Percentiles rank a stretch among this genome's conserved stretches.
phyloP scores from a whole-genome alignment of 2,888 invertebrate species.

The Alentia gelatinosa region DNA sequence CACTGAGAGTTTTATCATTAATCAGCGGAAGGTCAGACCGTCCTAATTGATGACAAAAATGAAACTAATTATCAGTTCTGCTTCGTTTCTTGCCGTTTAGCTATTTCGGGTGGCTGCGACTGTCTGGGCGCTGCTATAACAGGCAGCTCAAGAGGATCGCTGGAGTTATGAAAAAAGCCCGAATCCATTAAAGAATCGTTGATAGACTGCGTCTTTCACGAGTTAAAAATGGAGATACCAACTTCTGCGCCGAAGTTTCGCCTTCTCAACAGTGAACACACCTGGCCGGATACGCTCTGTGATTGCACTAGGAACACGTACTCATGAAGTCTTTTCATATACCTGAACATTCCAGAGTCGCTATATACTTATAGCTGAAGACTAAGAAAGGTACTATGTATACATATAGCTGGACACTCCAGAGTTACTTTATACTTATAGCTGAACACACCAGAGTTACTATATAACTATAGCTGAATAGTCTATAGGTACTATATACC shows the following conservation, averaged over 20 bases:
- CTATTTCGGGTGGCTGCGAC: not conserved
- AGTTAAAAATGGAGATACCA: not conserved
- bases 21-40: constrained; percentile 5
- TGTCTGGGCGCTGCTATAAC: not conserved
- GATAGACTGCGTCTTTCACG: not conserved
- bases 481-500: no score
- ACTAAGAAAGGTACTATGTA: no score
- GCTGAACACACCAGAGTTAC: no score
- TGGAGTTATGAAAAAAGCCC: not conserved
- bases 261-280: no score
- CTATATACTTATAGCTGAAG: no score
- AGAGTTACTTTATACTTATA: no score
- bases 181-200: not conserved
- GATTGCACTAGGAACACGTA: no score
- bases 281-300: no score
- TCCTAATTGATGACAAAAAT: not conserved
- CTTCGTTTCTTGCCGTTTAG: not conserved
- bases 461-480: no score
- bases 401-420: no score
- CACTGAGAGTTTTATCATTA: not conserved
- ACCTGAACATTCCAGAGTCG: no score
- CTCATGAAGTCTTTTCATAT: no score
- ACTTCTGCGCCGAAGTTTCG: not conserved
- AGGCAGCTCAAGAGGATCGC: not conserved
- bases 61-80: not conserved